A percentile compares a stretch with the other conserved stretches of the same genome.
phyloP scores from a whole-genome alignment of 2,113 vertebrate genomes.

The Piprites chloris region DNA sequence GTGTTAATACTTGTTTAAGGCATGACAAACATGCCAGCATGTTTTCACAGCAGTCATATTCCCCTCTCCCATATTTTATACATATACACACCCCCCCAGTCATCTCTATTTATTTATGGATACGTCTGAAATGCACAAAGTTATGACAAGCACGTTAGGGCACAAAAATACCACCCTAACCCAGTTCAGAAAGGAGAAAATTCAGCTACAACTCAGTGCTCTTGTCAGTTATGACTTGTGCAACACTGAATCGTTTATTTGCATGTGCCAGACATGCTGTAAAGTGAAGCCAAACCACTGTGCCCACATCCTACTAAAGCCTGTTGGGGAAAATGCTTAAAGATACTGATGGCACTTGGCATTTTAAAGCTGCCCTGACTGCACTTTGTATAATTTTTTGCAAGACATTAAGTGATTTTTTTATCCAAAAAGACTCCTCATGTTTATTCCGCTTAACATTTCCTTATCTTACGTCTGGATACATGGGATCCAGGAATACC shows the following conservation, averaged over 20 bases:
- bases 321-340: background rate
- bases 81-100: background rate
- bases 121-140: background rate
- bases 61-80: background rate
- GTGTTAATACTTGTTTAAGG: background rate
- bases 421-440: accelerated
- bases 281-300: background rate
- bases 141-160: background rate
- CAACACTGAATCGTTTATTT: background rate
- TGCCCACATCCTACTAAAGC: background rate
- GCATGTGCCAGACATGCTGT: background rate
- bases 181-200: background rate
- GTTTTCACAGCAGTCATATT: background rate
- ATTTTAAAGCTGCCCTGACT: background rate
- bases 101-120: background rate
- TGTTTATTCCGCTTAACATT: background rate
- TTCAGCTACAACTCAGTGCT: background rate
- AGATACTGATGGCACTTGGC: background rate
- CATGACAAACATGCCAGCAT: background rate
- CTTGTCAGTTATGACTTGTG: background rate
- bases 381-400: background rate
- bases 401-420: background rate
- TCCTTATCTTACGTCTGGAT: background rate
- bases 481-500: background rate
- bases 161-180: background rate